phyloP scores from a whole-genome alignment of 2,797 vertebrate species.

The Brachyrhaphis roseni region DNA sequence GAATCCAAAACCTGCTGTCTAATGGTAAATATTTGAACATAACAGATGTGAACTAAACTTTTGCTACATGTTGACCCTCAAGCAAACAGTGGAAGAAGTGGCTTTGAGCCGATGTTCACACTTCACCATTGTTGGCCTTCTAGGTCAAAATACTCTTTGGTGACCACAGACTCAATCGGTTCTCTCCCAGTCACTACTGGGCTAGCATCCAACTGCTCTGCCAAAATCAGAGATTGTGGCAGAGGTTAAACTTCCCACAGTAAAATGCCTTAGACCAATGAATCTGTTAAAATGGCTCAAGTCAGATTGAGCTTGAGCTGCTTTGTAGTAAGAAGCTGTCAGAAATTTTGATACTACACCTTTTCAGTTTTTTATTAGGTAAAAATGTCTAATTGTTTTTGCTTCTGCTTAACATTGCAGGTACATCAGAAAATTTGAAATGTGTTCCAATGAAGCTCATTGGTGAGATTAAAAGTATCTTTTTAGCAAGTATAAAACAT shows the following conservation, averaged over 20 bases:
- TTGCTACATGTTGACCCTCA: background rate
- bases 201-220: too few relatives aligned
- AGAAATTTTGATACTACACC: background rate
- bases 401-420: background rate
- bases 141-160: background rate
- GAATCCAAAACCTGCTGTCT: background rate
- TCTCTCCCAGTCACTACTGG: background rate
- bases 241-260: too few relatives aligned
- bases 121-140: background rate
- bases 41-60: background rate
- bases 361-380: background rate
- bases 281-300: too few relatives aligned
- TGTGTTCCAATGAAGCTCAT: background rate
- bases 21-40: background rate
- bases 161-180: background rate
- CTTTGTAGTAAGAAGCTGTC: background rate
- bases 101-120: background rate
- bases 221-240: too few relatives aligned
- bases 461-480: background rate
- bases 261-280: too few relatives aligned
- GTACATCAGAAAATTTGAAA: background rate
- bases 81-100: background rate
- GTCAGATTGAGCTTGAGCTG: background rate
- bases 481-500: too few relatives aligned
- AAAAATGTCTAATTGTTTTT: background rate